Base-by-base conservation (phyloP, 2,888 invertebrate genomes). In the Dryomyza anilis region DNA sequence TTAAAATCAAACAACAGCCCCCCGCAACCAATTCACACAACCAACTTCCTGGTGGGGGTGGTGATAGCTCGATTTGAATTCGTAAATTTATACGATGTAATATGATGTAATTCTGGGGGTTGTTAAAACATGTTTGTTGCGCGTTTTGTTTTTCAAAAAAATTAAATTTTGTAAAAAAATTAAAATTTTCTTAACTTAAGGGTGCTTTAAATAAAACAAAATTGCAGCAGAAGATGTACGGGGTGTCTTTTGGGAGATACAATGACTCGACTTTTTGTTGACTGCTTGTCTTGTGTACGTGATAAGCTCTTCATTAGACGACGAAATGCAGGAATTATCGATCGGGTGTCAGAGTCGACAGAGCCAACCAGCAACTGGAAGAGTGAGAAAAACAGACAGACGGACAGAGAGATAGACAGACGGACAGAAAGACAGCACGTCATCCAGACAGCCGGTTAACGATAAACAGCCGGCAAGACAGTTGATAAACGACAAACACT, bases 281-380 rank as follows among this genome's bases (percentile, higher is more conserved):
- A 14, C 36, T 36, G 19, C 36, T 19, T 10, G 36, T 25, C 52
- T 14, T 29, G 6, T 52, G 61, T 64, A 67, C 67, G 62, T 67
- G 67, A 65, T 67, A 63, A 59, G 62, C 58, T 59, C 65, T 65
- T 65, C 67, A 65, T 58, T 61, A 58, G 61, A 58, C 60, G 55
- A 64, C 48, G 33, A 27, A 16, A 61, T 64, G 64, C 19, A 16
- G 46, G 36, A 33, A 36, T 27, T 50, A 53, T 48, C 56, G 56
- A 61, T 46, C 59, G 55, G 27, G 16, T 55, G 59, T 45, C 45
- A 50, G 39, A 39, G 39, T 14, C 12, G 39, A 39, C 3, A 33
- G 33, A 57, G 16, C 27, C 16, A 16, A n/a, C 16, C n/a, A 23
- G 23, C 12, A 12, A 19, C 48, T 8, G 59, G 33, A 21, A 50